These are phyloP conservation scores for Leptodactylus fallax DNA, from an alignment of 2,797 vertebrate genomes.

Conservation along the genomic window DNA sequence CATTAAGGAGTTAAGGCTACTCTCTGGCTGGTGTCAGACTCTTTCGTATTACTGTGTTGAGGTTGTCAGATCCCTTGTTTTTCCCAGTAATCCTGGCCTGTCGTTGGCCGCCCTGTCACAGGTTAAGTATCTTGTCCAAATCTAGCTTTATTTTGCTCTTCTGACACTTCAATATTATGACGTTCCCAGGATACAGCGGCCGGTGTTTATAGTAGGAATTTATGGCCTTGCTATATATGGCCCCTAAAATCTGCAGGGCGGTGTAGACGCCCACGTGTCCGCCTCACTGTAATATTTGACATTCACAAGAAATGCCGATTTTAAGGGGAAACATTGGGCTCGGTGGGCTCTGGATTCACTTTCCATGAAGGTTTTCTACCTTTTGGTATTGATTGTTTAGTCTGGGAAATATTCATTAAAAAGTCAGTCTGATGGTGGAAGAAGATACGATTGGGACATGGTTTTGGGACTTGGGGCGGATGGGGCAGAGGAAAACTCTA, in stretches of 20 bases:
- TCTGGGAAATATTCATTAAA: too few relatives aligned
- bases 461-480: too few relatives aligned
- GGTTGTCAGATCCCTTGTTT: background rate
- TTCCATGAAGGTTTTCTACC: background rate
- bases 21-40: background rate
- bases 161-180: slow-evolving; percentile 5
- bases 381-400: background rate
- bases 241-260: background rate
- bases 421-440: too few relatives aligned
- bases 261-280: background rate
- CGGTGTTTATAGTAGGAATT: slow-evolving; percentile 30
- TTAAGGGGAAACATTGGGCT: background rate
- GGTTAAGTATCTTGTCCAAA: background rate
- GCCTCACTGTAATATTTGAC: background rate
- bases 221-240: background rate
- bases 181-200: slow-evolving; percentile 24
- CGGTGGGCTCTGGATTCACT: too few relatives aligned
- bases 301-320: background rate
- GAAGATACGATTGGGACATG: too few relatives aligned
- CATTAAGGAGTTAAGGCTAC: background rate
- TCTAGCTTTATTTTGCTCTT: background rate
- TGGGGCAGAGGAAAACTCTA: too few relatives aligned
- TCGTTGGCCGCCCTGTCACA: background rate
- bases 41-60: background rate
- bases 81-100: background rate